Conservation (phyloP, 37 sponge, comb jelly and placozoan genomes). For the Ianthella basta region DNA sequence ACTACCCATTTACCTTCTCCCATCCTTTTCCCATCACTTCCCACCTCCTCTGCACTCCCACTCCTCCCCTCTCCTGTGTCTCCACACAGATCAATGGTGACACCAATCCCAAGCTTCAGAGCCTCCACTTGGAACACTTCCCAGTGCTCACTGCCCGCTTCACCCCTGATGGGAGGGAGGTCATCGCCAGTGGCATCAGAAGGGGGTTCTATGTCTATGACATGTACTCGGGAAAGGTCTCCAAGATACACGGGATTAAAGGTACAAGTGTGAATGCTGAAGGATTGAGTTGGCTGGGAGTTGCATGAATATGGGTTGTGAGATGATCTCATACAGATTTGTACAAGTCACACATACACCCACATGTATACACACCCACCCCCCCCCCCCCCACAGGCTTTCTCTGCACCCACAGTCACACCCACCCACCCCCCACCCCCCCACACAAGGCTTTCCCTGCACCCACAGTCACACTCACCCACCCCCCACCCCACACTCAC, state of each 20-base stretch:
- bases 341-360: too few species aligned
- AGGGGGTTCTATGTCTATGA: constrained; percentile 84
- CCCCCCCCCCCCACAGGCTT: too few species aligned
- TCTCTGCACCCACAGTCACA: too few species aligned
- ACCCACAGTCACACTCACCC: too few species aligned
- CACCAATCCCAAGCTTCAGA: constrained; percentile 75
- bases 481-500: background rate
- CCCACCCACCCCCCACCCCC: too few species aligned
- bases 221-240: constrained; percentile 78
- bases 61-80: background rate
- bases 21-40: background rate
- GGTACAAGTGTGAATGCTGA: constrained; percentile 47
- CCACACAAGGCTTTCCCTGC: too few species aligned
- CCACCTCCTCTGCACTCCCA: background rate
- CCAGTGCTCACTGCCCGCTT: constrained; percentile 85
- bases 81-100: constrained; percentile 76
- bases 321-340: background rate
- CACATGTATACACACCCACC: too few species aligned
- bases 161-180: constrained; percentile 74
- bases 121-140: constrained; percentile 74
- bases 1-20: background rate
- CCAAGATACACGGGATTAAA: constrained; percentile 70
- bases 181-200: constrained; percentile 70
- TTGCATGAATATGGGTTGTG: background rate
- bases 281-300: too few species aligned